These are phyloP conservation scores for Synergus umbraculus DNA, from an alignment of 2,888 invertebrate genomes.

Conservation along the genomic window DNA sequence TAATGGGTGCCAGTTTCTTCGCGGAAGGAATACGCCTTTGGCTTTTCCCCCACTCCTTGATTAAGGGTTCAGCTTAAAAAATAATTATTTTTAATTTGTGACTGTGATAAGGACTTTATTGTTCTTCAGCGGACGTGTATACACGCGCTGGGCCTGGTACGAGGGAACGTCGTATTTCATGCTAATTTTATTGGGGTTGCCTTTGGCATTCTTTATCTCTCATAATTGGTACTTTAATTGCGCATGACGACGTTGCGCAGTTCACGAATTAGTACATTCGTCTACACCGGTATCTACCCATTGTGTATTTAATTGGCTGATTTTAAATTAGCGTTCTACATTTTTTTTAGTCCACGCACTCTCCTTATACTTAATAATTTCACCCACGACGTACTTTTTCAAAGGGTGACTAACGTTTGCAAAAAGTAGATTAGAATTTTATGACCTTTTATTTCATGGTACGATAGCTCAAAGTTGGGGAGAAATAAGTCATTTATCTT, in stretches of 20 bases:
- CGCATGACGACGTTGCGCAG: conserved; percentile 55
- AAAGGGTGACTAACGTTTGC: conserved; percentile 14
- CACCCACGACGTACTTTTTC: neutral
- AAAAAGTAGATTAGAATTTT: conserved; percentile 15
- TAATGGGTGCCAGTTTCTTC: conserved; percentile 73
- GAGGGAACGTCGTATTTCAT: conserved; percentile 65
- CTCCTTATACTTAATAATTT: conserved; percentile 14
- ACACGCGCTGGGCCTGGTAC: conserved; percentile 58
- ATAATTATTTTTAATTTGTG: conserved; percentile 77
- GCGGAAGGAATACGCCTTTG: conserved; percentile 58
- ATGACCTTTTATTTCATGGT: neutral
- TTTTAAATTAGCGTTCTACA: conserved; percentile 25
- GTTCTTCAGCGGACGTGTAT: conserved; percentile 61
- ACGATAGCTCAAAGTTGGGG: neutral
- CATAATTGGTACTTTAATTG: conserved; percentile 68
- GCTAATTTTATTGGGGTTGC: conserved; percentile 71
- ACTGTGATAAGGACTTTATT: conserved; percentile 72
- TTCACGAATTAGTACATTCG: conserved; percentile 58
- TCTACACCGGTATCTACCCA: conserved; percentile 43
- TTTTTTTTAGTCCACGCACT: conserved; percentile 21
- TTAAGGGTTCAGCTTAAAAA: conserved; percentile 75
- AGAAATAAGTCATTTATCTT: neutral
- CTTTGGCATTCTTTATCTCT: conserved; percentile 66
- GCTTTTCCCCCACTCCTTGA: conserved; percentile 62
- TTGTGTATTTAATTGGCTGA: conserved; percentile 40